Conservation (phyloP, 2,797 vertebrate genomes). For the Emys orbicularis region DNA sequence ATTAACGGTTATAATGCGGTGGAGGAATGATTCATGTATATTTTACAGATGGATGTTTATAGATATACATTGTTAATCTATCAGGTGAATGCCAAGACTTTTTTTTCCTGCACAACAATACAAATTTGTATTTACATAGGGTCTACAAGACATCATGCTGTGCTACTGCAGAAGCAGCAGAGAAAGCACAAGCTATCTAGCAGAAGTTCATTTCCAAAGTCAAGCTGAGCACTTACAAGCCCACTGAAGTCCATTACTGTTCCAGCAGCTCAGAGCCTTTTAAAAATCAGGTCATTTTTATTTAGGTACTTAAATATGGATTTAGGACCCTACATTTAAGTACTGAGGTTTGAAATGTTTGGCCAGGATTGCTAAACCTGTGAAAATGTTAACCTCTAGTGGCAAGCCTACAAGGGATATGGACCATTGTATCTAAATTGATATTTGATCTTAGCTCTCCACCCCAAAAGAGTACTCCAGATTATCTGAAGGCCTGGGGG, state of each 20-base stretch:
- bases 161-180: background rate
- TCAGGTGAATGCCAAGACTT: background rate
- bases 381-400: background rate
- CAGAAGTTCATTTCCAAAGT: background rate
- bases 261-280: background rate
- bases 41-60: accelerated
- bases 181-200: background rate
- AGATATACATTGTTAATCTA: slow-evolving; percentile 4
- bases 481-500: background rate
- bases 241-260: background rate
- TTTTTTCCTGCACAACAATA: background rate
- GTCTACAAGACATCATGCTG: background rate
- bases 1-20: slow-evolving; percentile 3
- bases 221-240: accelerated
- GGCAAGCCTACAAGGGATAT: background rate
- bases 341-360: background rate
- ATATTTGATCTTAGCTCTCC: background rate
- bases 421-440: background rate
- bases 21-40: background rate
- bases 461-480: background rate
- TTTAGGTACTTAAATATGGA: background rate
- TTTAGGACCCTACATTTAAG: accelerated
- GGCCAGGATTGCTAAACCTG: background rate
- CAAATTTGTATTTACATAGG: background rate
- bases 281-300: background rate